Conservation (phyloP, 30 jellyfish, hydroid and myxozoan species). For the Mastigias papua region DNA sequence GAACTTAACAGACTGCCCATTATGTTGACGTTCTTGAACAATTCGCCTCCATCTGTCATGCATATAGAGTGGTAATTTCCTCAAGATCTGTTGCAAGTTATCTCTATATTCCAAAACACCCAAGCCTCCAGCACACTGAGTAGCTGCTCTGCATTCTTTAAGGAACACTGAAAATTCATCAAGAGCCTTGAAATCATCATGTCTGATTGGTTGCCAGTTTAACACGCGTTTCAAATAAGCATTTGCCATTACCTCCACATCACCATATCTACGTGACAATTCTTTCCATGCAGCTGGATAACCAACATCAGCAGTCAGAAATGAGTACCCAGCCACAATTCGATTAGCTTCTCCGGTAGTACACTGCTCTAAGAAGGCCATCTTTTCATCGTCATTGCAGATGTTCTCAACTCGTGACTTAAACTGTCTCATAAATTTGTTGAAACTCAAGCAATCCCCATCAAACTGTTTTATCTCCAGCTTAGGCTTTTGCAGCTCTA, state of each 20-base stretch:
- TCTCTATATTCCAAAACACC: slow-evolving; percentile 27
- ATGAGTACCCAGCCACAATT: slow-evolving; percentile 52
- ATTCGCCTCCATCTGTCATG: slow-evolving; percentile 47
- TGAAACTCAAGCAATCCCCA: slow-evolving; percentile 56
- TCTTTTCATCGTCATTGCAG: slow-evolving; percentile 59
- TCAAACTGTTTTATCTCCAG: slow-evolving; percentile 58
- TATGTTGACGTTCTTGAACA: slow-evolving; percentile 23
- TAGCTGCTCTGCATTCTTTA: slow-evolving; percentile 62
- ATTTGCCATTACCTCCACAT: slow-evolving; percentile 37
- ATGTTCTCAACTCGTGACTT: slow-evolving; percentile 43
- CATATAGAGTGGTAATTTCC: slow-evolving; percentile 36
- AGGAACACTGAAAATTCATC: slow-evolving; percentile 39
- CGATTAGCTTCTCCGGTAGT: slow-evolving; percentile 68
- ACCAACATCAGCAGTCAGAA: slow-evolving; percentile 30
- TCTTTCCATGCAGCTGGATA: slow-evolving; percentile 25
- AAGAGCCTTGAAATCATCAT: slow-evolving; percentile 45
- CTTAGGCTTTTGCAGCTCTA: slow-evolving; percentile 58
- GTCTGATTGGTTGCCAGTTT: slow-evolving; percentile 52
- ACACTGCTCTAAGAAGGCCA: slow-evolving; percentile 56
- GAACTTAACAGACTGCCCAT: slow-evolving; percentile 51
- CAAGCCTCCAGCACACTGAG: slow-evolving; percentile 29
- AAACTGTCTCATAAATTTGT: slow-evolving; percentile 52
- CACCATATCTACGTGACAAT: slow-evolving; percentile 15
- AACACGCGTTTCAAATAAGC: slow-evolving; percentile 48
- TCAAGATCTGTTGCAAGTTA: slow-evolving; percentile 40